phyloP scores from a whole-genome alignment of 2,888 invertebrate species.

The Meloe dianella region DNA sequence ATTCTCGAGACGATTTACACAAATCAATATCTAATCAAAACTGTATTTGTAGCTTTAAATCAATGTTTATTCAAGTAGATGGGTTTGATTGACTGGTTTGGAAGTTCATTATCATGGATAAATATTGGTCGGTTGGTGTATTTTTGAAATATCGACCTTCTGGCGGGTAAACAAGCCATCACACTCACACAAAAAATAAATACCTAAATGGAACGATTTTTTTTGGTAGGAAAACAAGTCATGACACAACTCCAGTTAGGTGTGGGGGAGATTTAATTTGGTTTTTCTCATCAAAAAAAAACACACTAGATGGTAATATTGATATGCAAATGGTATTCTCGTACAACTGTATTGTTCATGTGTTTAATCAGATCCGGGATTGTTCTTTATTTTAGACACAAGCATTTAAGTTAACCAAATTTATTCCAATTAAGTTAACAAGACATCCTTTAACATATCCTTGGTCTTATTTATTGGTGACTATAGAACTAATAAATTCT shows the following conservation, averaged over 20 bases:
- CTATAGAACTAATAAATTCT: conserved; percentile 34
- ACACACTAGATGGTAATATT: conserved; percentile 16
- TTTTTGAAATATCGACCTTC: conserved; percentile 24
- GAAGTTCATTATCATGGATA: conserved; percentile 50
- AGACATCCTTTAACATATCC: conserved; percentile 42
- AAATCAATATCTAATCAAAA: conserved; percentile 51
- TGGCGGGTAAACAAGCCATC: not conserved
- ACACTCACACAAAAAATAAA: not conserved
- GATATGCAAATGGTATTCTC: conserved; percentile 31
- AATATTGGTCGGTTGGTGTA: conserved; percentile 44
- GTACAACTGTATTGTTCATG: conserved; percentile 34
- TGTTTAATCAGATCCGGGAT: conserved; percentile 37
- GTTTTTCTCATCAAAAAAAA: not conserved
- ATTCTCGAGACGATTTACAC: conserved; percentile 25
- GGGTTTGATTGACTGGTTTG: conserved; percentile 47
- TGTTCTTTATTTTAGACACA: conserved; percentile 37
- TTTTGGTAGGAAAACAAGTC: not conserved
- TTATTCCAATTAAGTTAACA: conserved; percentile 45
- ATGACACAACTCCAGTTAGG: not conserved
- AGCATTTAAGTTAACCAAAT: conserved; percentile 44
- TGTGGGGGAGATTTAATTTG: not conserved
- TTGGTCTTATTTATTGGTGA: conserved; percentile 37
- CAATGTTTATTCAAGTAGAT: conserved; percentile 50
- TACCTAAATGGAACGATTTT: not conserved
- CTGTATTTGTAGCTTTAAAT: conserved; percentile 51